Evolutionary conservation across 1,140 invertebrate genomes (phyloP).

Genomic region (Euglossa dilemma): DNA sequence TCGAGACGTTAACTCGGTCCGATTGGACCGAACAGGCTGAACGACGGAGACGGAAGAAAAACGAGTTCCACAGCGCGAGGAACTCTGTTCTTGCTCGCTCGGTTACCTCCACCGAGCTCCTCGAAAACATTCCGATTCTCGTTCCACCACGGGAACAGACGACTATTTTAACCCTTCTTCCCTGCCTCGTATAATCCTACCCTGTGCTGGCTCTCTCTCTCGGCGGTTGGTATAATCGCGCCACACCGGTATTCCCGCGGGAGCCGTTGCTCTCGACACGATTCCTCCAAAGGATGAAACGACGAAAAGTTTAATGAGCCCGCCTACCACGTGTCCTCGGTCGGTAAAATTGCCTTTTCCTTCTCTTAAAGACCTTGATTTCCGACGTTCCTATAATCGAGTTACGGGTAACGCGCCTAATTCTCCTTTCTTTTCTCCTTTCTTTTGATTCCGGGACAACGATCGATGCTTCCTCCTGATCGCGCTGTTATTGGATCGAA

Average conservation of each 20-base stretch:
- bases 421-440: neutral
- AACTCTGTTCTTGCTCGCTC: slow-evolving; percentile 40
- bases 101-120: slow-evolving; percentile 6
- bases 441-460: neutral
- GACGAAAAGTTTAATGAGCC: slow-evolving; percentile 81
- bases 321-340: slow-evolving; percentile 58
- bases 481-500: too few species aligned
- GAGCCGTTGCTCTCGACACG: slow-evolving; percentile 71
- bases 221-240: slow-evolving; percentile 74
- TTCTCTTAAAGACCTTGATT: slow-evolving; percentile 31
- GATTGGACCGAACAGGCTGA: slow-evolving; percentile 77
- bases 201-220: slow-evolving; percentile 42
- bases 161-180: slow-evolving; percentile 69
- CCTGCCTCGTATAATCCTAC: slow-evolving; percentile 59
- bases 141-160: slow-evolving; percentile 15
- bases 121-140: slow-evolving; percentile 59
- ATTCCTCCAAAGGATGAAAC: slow-evolving; percentile 76
- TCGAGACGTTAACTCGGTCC: slow-evolving; percentile 79
- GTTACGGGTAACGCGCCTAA: too few species aligned
- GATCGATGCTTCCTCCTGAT: neutral
- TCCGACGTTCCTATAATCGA: neutral
- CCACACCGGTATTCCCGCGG: slow-evolving; percentile 68
- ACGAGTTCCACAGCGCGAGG: slow-evolving; percentile 26
- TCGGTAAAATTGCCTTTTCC: slow-evolving; percentile 54
- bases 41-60: slow-evolving; percentile 49